Base-by-base conservation (phyloP, 2,888 invertebrate species). In the Trachelus troglodyta region DNA sequence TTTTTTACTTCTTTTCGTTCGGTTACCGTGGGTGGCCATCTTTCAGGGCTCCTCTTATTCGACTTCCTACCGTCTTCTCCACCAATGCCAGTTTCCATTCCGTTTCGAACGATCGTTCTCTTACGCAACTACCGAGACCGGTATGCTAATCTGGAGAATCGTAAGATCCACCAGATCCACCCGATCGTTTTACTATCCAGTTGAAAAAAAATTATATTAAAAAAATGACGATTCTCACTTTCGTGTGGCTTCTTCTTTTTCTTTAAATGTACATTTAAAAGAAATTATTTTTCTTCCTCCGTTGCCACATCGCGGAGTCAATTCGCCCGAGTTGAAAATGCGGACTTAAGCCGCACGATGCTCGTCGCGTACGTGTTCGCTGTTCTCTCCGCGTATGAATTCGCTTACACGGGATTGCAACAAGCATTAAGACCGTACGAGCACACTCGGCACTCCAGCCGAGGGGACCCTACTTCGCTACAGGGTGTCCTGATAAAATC, bases 361-460 rank as follows among this genome's bases (percentile, higher is more conserved):
- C 56, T 56, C 56, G 56, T 23, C 56, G 56, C 56, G 56, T 56
- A 56, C 56, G 56, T 56, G 56, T 23, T 56, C 71, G 71, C 33
- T 34, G 71, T 71, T 71, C 23, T 34, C 71, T 71, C 71, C 31
- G 33, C 31, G 33, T 79, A 78, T 76, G 78, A 79, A 84, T 80
- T 83, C 77, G 81, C 80, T 83, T 81, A 80, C 76, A 78, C 77
- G 69, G 82, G 83, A 80, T 79, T 79, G 76, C 77, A 76, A 79
- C 78, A 79, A 76, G 68, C 79, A 80, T 79, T 75, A 78, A 56
- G 80, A 82, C 75, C 80, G 77, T 79, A 79, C 81, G 81, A 81
- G 77, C 80, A 79, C 71, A 71, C 71, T 71, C 71, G 71, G 31
- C 31, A 15, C 34, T 76, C 78, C 69, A 71, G 82, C 81, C 81